Evolutionary conservation across 2,888 invertebrate species (phyloP), one percentile per base, ranked within the genome.

Genomic region (Camponotus fellah): DNA sequence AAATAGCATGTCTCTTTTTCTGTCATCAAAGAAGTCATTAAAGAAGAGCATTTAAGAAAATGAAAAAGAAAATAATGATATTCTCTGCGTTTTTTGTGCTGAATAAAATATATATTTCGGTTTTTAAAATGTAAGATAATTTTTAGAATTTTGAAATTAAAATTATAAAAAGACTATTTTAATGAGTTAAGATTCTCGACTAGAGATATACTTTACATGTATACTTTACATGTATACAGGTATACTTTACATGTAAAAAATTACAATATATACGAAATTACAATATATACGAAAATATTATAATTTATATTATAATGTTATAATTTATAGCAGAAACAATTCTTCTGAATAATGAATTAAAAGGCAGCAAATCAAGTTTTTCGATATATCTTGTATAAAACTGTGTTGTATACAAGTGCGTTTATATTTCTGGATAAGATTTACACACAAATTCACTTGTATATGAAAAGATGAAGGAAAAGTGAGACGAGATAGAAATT

Each of bases 291-390:
- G 40, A 34, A 53, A 34, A 40, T 26, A 2, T 26, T 26, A 26
- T 26, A 26, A 43, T 75, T 53, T 71, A 17, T 58, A 72, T 26
- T 26, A 66, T 82, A 60, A 58, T 58, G 72, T 26, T 26, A 66
- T 82, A 60, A 58, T 87, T 87, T 87, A 74, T 82, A 53, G 58
- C 66, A 60, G 62, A 80, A 75, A 58, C 60, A 77, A 74, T 82
- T 82, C 76, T 82, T 9, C 49, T 53, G 79, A 77, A 21, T 83
- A 81, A 87, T 83, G 40, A 49, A 46, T 49, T 64, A 56, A 17
- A 68, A 21, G 40, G 56, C 40, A 21, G 26, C 32, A 12, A 60
- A 32, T 37, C 72, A 34, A n/a, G n/a, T 60, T 62, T 74, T 43
- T 43, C 17, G n/a, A 60, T 34, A 62, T 62, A 43, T 43, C 60